Evolutionary conservation across 2,797 vertebrate genomes (phyloP), one percentile per base, ranked within the genome.

Genomic region (Syngnathus rostellatus): DNA sequence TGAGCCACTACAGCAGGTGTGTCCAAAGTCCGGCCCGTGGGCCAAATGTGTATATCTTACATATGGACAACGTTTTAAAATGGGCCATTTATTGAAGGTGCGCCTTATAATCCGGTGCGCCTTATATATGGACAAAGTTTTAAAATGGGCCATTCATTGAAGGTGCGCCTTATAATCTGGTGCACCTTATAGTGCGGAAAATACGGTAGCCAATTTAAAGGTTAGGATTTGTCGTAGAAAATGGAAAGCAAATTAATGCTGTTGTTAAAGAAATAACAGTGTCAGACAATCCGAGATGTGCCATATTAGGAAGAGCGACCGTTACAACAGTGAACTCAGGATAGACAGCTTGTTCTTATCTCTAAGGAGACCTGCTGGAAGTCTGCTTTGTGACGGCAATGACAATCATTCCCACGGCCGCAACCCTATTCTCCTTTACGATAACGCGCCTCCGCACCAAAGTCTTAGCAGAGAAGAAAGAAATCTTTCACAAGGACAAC

Each of bases 281-380:
- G 51, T 63, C 57, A 38, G 45, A 77, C 59, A 53, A 72, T 38
- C 4, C 0, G n/a, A 54, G 64, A 50, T 59, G 64, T 45, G 41
- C 63, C 70, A 65, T 68, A 62, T 72, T 59, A 70, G 72, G 62
- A 63, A 64, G 62, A 69, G 63, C 80, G 85, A 87, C 88, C 85
- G 86, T 90, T 84, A 77, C 70, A 43, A 65, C 69, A 31, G 64
- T n/a, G 45, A 55, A 58, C 53, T 77, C 74, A 69, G 80, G 51
- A 75, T 58, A 82, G 84, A 84, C 81, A 83, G 84, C 78, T 80
- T 72, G 71, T 67, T 72, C 75, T 82, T 81, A 85, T 88, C 80
- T 83, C 82, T 68, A 53, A 80, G 80, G 82, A 85, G 82, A 85
- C 72, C 75, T 76, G 80, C 75, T 80, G 78, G 74, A 79, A 77